Base-by-base conservation (phyloP, 2,888 invertebrate genomes). In the Rhingia campestris region DNA sequence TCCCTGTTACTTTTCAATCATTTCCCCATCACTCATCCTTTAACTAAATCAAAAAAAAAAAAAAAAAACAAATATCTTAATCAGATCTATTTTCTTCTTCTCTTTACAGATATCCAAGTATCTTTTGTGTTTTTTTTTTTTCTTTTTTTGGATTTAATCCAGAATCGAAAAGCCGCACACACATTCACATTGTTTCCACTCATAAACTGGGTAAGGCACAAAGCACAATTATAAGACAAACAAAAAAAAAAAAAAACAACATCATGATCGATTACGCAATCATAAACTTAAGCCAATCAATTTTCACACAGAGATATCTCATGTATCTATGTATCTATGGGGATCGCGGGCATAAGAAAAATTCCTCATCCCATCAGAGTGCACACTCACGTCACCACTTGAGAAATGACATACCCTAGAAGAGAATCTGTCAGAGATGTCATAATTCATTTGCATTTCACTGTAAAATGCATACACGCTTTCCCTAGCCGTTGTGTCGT, bases 371-470 rank as follows among this genome's bases (percentile, higher is more conserved):
- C 63, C 54, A 49, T 49, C 54, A 58, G 58, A 79, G 72, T 72
- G 72, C 66, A 70, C 64, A 84, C 69, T 84, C 84, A 80, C 80
- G 74, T 84, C 80, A 75, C 74, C 80, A 84, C 84, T 84, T 70
- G 84, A 80, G 74, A 84, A 33, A 74, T 80, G 84, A 84, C 84
- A 80, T 84, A 84, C 74, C 80, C 74, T 80, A 80, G 80, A 80
- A 70, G 84, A 84, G 80, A 75, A 84, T 84, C 80, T 84, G 84
- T 84, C 84, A 70, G 74, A 70, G 69, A 80, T 84, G 84, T 84
- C 84, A 84, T 84, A 84, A 84, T 80, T 84, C 84, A 84, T 84
- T 84, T 84, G 74, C 80, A 80, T 80, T 73, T 73, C 82, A 63
- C 54, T 70, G 53, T 43, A 67, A 70, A 67, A 47, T 63, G 51